Evolutionary conservation across 2,113 vertebrate genomes (phyloP), one percentile per base, ranked within the genome.

Genomic region (Sus scrofa): DNA sequence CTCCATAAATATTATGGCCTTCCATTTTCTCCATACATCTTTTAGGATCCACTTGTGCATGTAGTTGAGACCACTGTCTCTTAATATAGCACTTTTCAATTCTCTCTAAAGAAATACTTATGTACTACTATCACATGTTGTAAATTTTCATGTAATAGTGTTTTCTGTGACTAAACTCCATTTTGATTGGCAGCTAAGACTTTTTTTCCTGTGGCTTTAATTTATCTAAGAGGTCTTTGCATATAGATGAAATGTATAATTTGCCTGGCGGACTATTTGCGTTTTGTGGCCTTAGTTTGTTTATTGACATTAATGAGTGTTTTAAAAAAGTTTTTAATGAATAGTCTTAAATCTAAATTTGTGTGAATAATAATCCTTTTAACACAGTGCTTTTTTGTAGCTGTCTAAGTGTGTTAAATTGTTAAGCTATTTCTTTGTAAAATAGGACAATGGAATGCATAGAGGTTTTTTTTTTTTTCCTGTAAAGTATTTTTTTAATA

Each of bases 401-500:
- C 98, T 97, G 98, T 98, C 98, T 98, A 97, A 98, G 96, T 97
- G 97, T 98, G 98, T 98, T 98, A 97, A 98, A 98, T 97, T 98
- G 98, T 98, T 98, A 98, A 98, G 98, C 98, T 99, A 97, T 98
- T 98, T 98, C 98, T 99, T 98, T 99, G 99, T 99, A 97, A 98
- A 98, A 98, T 98, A 99, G 98, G 98, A 97, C 97, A 97, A 98
- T 98, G 98, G 98, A 99, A 99, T 99, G 98, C 98, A 99, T 98
- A 99, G 98, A 98, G 91, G 96, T 97, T 98, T n/a, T 98, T 98
- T 98, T 90, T 89, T 98, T 98, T 98, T 91, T 96, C 98, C 98
- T 99, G 98, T 99, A 99, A 98, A 99, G 98, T 99, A 99, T 99
- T 99, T 99, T 99, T 99, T 99, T 99, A 99, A 99, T 99, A 99